These are phyloP conservation scores for Yponomeuta sedellus DNA, from an alignment of 2,888 invertebrate species.

Conservation along the genomic window DNA sequence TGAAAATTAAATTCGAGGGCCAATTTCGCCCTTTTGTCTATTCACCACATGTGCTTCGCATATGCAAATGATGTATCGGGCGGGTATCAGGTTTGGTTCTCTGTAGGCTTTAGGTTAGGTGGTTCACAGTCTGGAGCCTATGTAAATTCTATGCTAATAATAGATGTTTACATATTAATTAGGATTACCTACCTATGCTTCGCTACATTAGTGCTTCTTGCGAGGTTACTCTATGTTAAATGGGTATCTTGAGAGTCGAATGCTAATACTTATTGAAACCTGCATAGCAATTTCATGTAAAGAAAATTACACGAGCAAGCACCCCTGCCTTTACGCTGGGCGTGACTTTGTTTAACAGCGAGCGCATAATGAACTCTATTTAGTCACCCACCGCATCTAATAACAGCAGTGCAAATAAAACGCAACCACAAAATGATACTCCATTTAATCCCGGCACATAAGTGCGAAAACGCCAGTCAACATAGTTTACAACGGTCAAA, in stretches of 20 bases:
- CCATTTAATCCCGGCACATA: constrained; percentile 11
- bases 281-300: neutral
- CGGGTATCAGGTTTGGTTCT: constrained; percentile 42
- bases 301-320: neutral
- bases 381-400: neutral
- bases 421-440: neutral
- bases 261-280: neutral
- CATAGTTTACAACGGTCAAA: constrained; percentile 26
- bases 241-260: neutral
- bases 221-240: neutral
- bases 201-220: neutral
- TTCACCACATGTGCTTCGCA: constrained; percentile 67
- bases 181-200: neutral
- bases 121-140: neutral
- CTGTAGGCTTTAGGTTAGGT: neutral
- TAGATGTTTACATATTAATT: constrained; percentile 1
- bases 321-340: neutral
- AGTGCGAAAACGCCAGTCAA: neutral
- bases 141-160: constrained; percentile 7
- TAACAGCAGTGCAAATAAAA: neutral
- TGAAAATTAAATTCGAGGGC: constrained; percentile 71
- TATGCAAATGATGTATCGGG: constrained; percentile 72
- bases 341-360: neutral
- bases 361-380: neutral
- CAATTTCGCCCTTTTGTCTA: constrained; percentile 65